These are phyloP conservation scores for Subanguina moxae DNA, from an alignment of 1,140 invertebrate species.

Conservation along the genomic window DNA sequence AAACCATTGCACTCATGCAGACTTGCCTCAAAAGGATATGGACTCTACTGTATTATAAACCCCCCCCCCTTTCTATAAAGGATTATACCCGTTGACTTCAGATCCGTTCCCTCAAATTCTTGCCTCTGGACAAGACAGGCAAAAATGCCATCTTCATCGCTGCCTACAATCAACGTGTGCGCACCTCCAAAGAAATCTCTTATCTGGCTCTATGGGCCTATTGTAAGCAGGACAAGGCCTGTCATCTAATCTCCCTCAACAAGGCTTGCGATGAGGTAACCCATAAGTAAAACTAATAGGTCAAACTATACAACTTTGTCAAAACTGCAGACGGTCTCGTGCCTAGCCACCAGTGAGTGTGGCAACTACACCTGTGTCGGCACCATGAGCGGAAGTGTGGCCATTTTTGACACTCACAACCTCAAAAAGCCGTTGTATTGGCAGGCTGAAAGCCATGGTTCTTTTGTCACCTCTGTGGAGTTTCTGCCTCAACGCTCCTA, in stretches of 20 bases:
- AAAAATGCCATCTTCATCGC: slow-evolving; percentile 18
- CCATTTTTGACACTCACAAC: slow-evolving; percentile 25
- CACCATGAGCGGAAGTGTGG: slow-evolving; percentile 35
- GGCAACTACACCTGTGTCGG: slow-evolving; percentile 25
- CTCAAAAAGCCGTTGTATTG: slow-evolving; percentile 5
- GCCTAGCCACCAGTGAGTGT: slow-evolving; percentile 26
- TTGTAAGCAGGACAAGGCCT: slow-evolving; percentile 17
- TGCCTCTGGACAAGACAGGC: slow-evolving; percentile 14
- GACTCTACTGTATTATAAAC: too few species aligned
- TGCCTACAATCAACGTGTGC: slow-evolving; percentile 26
- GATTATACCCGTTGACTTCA: slow-evolving; percentile 2
- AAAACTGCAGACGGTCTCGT: slow-evolving; percentile 26
- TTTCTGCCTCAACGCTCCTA: slow-evolving; percentile 30
- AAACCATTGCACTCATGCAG: background rate
- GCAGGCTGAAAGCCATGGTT: slow-evolving; percentile 15
- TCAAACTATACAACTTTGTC: background rate
- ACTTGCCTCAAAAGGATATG: too few species aligned
- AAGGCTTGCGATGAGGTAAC: slow-evolving; percentile 27
- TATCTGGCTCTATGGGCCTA: slow-evolving; percentile 21
- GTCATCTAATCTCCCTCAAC: slow-evolving; percentile 16
- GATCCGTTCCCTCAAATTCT: slow-evolving; percentile 33
- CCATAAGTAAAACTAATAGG: background rate
- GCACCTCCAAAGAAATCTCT: slow-evolving; percentile 25
- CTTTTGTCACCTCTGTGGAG: slow-evolving; percentile 28
- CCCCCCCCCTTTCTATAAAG: too few species aligned